A percentile compares a stretch with the other conserved stretches of the same genome.
These are phyloP conservation scores for Ardeotis arabs DNA, from an alignment of 2,113 vertebrate genomes.

Conservation along the genomic window DNA sequence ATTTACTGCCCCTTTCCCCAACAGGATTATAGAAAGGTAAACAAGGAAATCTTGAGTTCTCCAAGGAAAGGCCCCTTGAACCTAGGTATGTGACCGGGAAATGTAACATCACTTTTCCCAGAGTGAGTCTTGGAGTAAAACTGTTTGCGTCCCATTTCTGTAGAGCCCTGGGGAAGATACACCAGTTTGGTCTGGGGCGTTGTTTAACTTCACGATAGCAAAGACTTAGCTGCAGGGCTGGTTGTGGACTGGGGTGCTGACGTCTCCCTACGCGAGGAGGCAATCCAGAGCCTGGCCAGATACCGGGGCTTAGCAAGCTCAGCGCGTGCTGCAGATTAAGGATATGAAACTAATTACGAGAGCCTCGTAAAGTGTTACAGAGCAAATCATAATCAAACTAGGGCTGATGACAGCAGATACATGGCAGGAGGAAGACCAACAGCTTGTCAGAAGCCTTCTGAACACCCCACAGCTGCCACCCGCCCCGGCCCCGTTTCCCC, in stretches of 20 bases:
- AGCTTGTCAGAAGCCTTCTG: neutral
- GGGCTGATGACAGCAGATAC: neutral
- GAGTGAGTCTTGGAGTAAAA: neutral
- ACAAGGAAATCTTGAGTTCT: slow-evolving; percentile 8
- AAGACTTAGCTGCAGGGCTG: neutral
- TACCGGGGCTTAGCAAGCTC: slow-evolving; percentile 46
- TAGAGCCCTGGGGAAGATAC: neutral
- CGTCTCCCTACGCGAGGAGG: neutral
- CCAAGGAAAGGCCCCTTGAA: neutral
- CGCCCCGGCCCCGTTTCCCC: neutral
- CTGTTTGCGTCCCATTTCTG: neutral
- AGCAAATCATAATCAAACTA: slow-evolving; percentile 45
- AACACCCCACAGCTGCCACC: neutral
- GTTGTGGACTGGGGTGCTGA: neutral
- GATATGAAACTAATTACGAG: slow-evolving; percentile 53
- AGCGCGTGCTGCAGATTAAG: slow-evolving; percentile 55
- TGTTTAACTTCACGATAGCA: neutral
- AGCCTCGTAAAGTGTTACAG: slow-evolving; percentile 26
- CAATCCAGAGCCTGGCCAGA: slow-evolving; percentile 43
- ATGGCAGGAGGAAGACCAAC: neutral
- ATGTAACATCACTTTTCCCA: neutral
- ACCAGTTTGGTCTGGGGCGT: neutral
- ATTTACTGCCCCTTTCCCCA: neutral
- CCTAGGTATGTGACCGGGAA: neutral
- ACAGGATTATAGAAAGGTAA: slow-evolving; percentile 16